Percentiles rank a stretch among this genome's conserved stretches.
phyloP scores from a whole-genome alignment of 2,797 vertebrate species.

The Phataginus tetradactyla region DNA sequence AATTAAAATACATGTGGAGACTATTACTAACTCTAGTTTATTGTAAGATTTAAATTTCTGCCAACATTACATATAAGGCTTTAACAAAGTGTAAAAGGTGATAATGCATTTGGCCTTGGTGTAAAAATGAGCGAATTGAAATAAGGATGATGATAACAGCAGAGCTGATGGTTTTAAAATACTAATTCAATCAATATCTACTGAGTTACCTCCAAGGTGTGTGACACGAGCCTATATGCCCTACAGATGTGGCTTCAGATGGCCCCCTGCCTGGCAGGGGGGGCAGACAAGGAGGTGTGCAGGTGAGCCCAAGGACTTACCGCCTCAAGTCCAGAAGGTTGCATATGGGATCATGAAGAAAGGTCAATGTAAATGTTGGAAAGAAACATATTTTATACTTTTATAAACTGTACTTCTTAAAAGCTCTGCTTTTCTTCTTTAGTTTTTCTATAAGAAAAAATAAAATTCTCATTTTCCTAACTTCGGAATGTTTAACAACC shows the following conservation, averaged over 20 bases:
- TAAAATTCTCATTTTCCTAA: not conserved
- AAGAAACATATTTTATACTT: not conserved
- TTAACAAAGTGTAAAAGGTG: not conserved
- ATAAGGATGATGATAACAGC: not conserved
- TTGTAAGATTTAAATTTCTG: not conserved
- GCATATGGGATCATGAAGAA: not conserved
- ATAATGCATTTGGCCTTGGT: not conserved
- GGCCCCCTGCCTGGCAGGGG: not conserved
- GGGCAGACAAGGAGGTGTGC: too few relatives aligned
- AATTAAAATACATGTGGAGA: not conserved
- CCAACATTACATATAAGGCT: not conserved
- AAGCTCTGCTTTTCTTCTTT: not conserved
- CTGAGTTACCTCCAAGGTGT: not conserved
- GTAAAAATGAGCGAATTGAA: not conserved
- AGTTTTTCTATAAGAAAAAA: not conserved
- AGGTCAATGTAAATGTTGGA: not conserved
- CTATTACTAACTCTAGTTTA: not conserved
- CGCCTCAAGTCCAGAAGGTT: not conserved
- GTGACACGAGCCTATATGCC: not conserved
- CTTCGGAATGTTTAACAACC: not conserved
- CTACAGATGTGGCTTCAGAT: not conserved
- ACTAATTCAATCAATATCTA: not conserved
- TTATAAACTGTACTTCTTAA: not conserved
- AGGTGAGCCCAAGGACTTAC: accelerated
- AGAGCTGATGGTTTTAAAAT: not conserved